Base-by-base conservation (phyloP, 2,888 invertebrate genomes). In the Chalcis sispes region DNA sequence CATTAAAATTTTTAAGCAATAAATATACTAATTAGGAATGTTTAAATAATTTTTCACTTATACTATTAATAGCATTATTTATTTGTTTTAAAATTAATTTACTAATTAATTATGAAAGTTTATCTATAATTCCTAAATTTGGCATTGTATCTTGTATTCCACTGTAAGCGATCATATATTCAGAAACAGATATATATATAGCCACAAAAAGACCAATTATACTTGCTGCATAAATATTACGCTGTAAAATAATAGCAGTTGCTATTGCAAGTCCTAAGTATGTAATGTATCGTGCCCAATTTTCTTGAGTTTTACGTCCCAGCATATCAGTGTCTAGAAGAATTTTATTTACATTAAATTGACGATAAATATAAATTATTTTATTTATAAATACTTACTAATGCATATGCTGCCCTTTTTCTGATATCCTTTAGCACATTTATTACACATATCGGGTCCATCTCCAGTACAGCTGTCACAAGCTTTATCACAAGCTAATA, bases 391-490 rank as follows among this genome's bases (percentile, higher is more conserved):
- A 36, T 87, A 90, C 89, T 92, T 91, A 91, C 95, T 93, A 78
- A 94, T 90, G 89, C 97, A 97, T 80, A 95, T 91, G 78, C 94
- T 94, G 75, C 95, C 94, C 79, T 93, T 92, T 78, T 93, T 90
- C 10, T 91, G 90, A 87, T 92, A 96, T 5, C 94, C 95, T 18
- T 91, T 89, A 0, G 94, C 94, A 90, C 98, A 98, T 84, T 92
- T 90, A 36, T 91, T 90, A 89, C 98, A 98, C 93, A 96, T 95
- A 87, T 98, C 97, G 0, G 97, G 96, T 0, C 98, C 98, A 88
- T 96, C 96, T 0, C 96, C 96, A 67, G 92, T 92, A 86, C 98
- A 98, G 0, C 94, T 94, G 59, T 92, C 89, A 86, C 98, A 98
- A 0, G 97, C 92, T 82, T 91, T 93, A 89, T 98, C 96, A 89